Percentiles rank a stretch among this genome's conserved stretches.
Evolutionary conservation across 1,140 invertebrate species (phyloP).

Genomic region (Chionoecetes opilio): DNA sequence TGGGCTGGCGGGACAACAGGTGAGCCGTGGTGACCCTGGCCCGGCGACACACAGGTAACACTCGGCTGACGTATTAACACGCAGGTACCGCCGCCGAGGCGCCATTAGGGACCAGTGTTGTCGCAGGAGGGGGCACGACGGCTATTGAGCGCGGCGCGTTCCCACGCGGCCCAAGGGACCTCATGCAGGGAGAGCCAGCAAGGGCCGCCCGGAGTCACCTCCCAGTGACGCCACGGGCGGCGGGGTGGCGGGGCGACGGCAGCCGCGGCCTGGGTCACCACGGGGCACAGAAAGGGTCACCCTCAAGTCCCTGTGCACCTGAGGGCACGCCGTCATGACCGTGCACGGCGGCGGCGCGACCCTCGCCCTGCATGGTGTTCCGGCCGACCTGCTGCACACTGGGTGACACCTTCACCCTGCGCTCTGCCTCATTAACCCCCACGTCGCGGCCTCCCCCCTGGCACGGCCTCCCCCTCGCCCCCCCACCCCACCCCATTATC

Average conservation of each 20-base stretch:
- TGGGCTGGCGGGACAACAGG: background rate
- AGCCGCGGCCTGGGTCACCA: background rate
- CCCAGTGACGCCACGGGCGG: constrained; percentile 9
- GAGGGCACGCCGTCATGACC: too few relatives aligned
- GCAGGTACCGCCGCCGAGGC: background rate
- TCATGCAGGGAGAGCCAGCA: constrained; percentile 25
- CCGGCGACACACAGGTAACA: constrained; percentile 25
- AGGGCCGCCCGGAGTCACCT: background rate
- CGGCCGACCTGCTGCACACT: background rate
- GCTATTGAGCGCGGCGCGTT: constrained; percentile 52
- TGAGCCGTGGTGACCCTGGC: background rate
- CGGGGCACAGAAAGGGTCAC: background rate
- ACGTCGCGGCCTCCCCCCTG: background rate
- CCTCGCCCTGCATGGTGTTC: background rate
- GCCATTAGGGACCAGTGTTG: constrained; percentile 4
- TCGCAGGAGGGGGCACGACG: background rate
- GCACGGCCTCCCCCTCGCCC: background rate
- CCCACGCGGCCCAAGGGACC: constrained; percentile 55
- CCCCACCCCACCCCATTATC: too few relatives aligned
- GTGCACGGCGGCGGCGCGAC: background rate
- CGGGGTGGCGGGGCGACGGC: background rate
- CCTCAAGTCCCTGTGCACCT: background rate
- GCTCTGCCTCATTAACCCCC: background rate
- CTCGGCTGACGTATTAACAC: constrained; percentile 40
- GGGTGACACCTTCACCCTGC: background rate